These are phyloP conservation scores for Leptopilina drosophilae DNA, from an alignment of 2,888 invertebrate species.

Conservation along the genomic window DNA sequence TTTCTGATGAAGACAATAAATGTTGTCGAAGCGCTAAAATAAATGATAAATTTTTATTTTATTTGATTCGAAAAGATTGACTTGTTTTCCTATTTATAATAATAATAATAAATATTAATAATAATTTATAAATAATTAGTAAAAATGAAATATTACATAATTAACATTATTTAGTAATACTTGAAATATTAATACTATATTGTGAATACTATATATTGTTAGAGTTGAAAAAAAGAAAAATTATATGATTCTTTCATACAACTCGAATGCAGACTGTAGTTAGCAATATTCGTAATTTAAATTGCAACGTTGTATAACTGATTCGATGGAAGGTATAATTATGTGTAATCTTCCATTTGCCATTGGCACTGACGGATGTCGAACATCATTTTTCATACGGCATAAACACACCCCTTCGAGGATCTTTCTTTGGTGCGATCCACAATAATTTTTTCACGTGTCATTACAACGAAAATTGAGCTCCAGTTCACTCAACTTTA, in stretches of 20 bases:
- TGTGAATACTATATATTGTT: background rate
- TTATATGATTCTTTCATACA: background rate
- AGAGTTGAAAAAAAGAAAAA: background rate
- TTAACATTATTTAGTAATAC: too few species aligned
- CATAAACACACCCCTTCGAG: conserved; percentile 18
- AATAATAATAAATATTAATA: too few species aligned
- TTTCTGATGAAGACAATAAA: too few species aligned
- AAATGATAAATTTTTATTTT: too few species aligned
- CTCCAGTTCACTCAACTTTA: conserved; percentile 10
- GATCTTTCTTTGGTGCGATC: background rate
- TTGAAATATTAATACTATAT: too few species aligned
- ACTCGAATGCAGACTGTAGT: conserved; percentile 6
- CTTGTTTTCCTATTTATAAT: too few species aligned
- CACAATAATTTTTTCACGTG: conserved; percentile 4
- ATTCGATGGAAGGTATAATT: conserved; percentile 10
- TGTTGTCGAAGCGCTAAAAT: too few species aligned
- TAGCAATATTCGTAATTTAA: conserved; percentile 8
- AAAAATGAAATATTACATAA: too few species aligned
- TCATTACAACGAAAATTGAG: conserved; percentile 7
- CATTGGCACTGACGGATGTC: conserved; percentile 28
- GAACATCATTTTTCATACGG: conserved; percentile 11
- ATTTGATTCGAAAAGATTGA: too few species aligned
- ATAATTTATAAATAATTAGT: too few species aligned
- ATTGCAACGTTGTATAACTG: background rate
- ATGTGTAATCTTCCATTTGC: conserved; percentile 24